phyloP scores from a whole-genome alignment of 1,140 invertebrate genomes.

The Yoshiicerus persimilis region DNA sequence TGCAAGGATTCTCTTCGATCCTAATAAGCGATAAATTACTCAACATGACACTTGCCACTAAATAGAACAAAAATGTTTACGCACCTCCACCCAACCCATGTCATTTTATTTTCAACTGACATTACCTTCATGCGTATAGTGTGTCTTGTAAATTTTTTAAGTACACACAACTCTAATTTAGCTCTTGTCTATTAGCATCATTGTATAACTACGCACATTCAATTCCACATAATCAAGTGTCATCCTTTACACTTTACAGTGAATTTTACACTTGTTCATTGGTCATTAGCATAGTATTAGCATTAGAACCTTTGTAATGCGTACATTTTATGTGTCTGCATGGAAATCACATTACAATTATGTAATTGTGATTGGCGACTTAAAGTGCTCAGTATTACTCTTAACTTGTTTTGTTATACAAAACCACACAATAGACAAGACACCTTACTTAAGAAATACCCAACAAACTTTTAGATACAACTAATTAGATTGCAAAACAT shows the following conservation, averaged over 20 bases:
- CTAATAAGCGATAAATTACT: background rate
- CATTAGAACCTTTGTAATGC: background rate
- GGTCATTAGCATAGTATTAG: background rate
- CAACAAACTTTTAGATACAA: background rate
- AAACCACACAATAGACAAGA: background rate
- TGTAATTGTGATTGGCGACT: background rate
- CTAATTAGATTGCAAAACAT: background rate
- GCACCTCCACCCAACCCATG: background rate
- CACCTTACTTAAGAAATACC: background rate
- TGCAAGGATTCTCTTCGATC: background rate
- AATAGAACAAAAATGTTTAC: background rate
- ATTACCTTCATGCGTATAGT: background rate
- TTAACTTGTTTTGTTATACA: background rate
- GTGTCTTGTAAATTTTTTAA: background rate
- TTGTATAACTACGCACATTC: background rate
- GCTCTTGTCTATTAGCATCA: background rate
- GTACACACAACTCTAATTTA: background rate
- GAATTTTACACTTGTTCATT: background rate
- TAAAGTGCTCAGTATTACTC: background rate
- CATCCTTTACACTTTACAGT: background rate
- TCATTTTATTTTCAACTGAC: background rate
- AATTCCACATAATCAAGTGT: background rate
- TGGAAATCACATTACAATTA: background rate
- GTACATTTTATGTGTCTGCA: background rate
- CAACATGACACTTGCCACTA: background rate